Conservation (phyloP, 2,797 vertebrate genomes). For the Myotis myotis region DNA sequence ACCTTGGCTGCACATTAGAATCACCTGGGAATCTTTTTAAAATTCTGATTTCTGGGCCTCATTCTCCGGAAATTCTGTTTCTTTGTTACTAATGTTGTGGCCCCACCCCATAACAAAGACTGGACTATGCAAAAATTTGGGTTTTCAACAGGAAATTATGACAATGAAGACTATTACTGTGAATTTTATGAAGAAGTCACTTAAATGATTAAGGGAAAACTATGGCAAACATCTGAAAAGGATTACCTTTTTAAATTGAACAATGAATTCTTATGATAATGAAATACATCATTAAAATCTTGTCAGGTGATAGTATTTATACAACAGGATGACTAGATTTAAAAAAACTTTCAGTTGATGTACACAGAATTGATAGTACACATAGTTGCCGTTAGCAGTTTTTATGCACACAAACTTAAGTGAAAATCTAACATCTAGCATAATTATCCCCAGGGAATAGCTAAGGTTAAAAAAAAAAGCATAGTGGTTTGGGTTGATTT, state of each 20-base stretch:
- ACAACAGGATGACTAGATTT: not conserved
- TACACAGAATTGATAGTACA: not conserved
- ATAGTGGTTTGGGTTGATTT: not conserved
- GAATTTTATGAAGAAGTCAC: slow-evolving; percentile 27
- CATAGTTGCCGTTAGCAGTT: not conserved
- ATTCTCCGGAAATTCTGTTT: no score
- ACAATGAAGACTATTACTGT: not conserved
- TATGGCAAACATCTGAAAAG: not conserved
- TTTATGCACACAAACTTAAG: not conserved
- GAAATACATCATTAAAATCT: not conserved
- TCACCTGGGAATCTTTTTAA: no score
- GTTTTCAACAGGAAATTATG: not conserved
- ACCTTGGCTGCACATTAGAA: no score
- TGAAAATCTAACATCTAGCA: slow-evolving; percentile 4
- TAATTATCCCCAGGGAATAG: not conserved
- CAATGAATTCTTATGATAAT: not conserved
- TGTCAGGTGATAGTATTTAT: not conserved
- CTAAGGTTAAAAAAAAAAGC: not conserved
- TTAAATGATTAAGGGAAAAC: slow-evolving; percentile 1
- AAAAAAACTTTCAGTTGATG: not conserved
- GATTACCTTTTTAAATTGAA: not conserved
- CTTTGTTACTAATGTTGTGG: no score
- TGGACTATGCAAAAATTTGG: not conserved
- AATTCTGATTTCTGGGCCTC: no score
- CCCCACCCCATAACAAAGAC: no score